Evolutionary conservation across 1,140 invertebrate species (phyloP), one percentile per base, ranked within the genome.

Genomic region (Doryteuthis pealeii): DNA sequence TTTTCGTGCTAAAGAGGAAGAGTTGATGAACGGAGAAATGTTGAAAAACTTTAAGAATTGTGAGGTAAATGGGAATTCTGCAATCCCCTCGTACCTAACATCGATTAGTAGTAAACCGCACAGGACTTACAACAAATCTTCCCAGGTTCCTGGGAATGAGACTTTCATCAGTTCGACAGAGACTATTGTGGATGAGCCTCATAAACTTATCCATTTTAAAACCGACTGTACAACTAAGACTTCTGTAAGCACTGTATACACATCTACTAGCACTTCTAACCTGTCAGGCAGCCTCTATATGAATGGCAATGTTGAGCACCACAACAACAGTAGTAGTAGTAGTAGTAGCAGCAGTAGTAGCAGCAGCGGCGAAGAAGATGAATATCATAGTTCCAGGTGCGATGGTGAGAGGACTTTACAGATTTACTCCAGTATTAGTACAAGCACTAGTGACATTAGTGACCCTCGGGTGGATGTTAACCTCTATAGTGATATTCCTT

Each of bases 111-210:
- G 81, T 22, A 85, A 54, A 40, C 5, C 70, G n/a, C 30, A 30
- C n/a, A 14, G 49, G 70, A 71, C 70, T 30, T 71, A n/a, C 15
- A 68, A 68, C 66, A 68, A 68, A 68, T 68, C 66, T 12, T 68
- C 66, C 66, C 66, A 68, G 66, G 28, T 33, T 8, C 30, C 66
- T 32, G 66, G n/a, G 26, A 68, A 68, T 68, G 66, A 68, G 14
- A 76, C 76, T 26, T 72, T 89, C 76, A 88, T 89, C 77, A 89
- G 88, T 76, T 90, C 89, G 31, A 90, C 89, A 12, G 89, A 89
- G 75, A 90, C 89, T 0, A 76, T 90, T 49, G 87, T 87, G 0
- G 88, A 88, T 49, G 79, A 75, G 54, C 54, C 54, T 15, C 54
- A n/a, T 15, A 12, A 62, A 62, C 18, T 62, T 14, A 62, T 28